Evolutionary conservation across 2,113 vertebrate genomes (phyloP), one percentile per base, ranked within the genome.

Genomic region (Ascaphus truei): DNA sequence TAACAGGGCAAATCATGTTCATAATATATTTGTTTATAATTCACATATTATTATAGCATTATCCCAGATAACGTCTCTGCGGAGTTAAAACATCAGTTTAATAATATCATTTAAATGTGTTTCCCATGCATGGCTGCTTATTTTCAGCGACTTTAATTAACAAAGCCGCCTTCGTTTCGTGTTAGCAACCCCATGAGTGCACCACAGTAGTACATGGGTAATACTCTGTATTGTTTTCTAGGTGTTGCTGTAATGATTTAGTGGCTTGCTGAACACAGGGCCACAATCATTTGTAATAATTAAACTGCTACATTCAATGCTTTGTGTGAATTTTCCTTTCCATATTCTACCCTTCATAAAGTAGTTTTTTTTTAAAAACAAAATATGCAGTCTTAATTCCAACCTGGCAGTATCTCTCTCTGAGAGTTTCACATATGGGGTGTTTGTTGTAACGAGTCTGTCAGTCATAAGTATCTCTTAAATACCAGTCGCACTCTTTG

Each of bases 71-170:
- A 15, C 26, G 52, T 68, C 65, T 68, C 65, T 26, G 6, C 45
- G 26, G 65, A 68, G 15, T 26, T 13, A 12, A 25, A 36, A 68
- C 65, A 58, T 31, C 39, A 47, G 27, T 39, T 20, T 68, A 57
- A 47, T 57, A 58, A 68, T 36, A 56, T 33, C 52, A 58, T 68
- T 36, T 57, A 57, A 68, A 58, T 68, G 65, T 68, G 26, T 39
- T 58, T 58, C 39, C 53, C 20, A 13, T 48, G 65, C 65, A 36
- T 36, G 65, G 53, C 18, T 58, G 65, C 36, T 9, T 68, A 52
- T 58, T 25, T 68, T 47, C 53, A 58, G 25, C 15, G 53, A 47
- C 65, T 68, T 68, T 68, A 68, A 68, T 68, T 68, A 68, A 68
- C 20, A 48, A 33, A 57, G 10, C 52, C 18, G 65, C 20, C 12